Evolutionary conservation across 1,140 invertebrate genomes (phyloP), one percentile per base, ranked within the genome.

Genomic region (Pachypeltis micranthus): DNA sequence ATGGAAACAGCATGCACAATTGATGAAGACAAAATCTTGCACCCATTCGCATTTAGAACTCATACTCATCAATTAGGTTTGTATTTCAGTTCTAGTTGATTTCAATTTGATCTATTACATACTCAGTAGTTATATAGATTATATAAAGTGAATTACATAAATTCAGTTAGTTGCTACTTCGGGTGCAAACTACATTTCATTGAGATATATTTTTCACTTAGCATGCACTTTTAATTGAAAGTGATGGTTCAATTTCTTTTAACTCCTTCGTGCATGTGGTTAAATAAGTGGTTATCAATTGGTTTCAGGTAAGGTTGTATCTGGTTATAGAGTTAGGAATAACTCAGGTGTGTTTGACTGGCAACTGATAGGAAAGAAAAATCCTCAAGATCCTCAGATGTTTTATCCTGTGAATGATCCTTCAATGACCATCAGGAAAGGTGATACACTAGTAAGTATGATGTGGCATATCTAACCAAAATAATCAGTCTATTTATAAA

Each of bases 41-140:
- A 95, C 80, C 94, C 96, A 14, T 95, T 98, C 75, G 95, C 93
- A 0, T 98, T 92, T 75, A 79, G 96, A 63, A 90, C 88, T 0
- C 96, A 99, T 74, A 97, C 96, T 0, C 96, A 98, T 73, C 78
- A 80, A 28, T 76, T 97, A 34, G 92, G 91, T 80, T 78, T 76
- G 68, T 39, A 39, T 39, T 7, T n/a, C n/a, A n/a, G n/a, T n/a
- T n/a, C n/a, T n/a, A n/a, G n/a, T n/a, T n/a, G n/a, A n/a, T n/a
- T n/a, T n/a, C n/a, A n/a, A n/a, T n/a, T n/a, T n/a, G n/a, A n/a
- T n/a, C n/a, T n/a, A n/a, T n/a, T n/a, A n/a, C n/a, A n/a, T n/a
- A n/a, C n/a, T n/a, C n/a, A n/a, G n/a, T n/a, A n/a, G n/a, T n/a
- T n/a, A n/a, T n/a, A n/a, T n/a, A n/a, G n/a, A n/a, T n/a, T n/a